phyloP scores from a whole-genome alignment of 2,797 vertebrate species.

The Sebastolobus altivelis region DNA sequence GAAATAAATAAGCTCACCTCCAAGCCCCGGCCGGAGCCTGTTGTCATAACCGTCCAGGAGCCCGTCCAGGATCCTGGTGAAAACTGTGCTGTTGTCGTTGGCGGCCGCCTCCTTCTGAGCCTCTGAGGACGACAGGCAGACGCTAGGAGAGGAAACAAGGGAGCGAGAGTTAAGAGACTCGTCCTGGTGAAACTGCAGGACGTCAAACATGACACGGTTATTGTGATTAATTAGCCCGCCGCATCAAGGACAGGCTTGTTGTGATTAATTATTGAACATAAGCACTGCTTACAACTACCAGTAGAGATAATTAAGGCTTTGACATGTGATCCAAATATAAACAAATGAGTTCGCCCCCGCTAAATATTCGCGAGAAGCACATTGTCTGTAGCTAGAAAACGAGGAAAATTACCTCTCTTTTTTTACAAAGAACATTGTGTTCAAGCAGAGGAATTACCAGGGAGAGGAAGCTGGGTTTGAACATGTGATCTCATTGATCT shows the following conservation, averaged over 20 bases:
- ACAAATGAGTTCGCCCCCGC: constrained; percentile 42
- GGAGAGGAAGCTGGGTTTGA: constrained; percentile 2
- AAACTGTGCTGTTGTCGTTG: constrained; percentile 92
- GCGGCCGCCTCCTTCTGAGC: constrained; percentile 62
- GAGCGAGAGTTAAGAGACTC: background rate
- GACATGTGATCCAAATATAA: constrained; percentile 55
- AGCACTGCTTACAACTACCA: constrained; percentile 50
- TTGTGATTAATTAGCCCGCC: constrained; percentile 54
- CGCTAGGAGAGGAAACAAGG: constrained; percentile 40
- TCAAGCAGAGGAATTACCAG: background rate
- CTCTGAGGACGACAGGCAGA: constrained; percentile 60
- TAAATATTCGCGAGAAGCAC: constrained; percentile 19
- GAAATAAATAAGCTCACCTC: constrained; percentile 82
- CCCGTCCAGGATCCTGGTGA: constrained; percentile 93
- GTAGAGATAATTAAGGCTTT: constrained; percentile 56
- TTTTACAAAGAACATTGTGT: constrained; percentile 11
- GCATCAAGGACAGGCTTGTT: constrained; percentile 43
- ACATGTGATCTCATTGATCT: constrained; percentile 39
- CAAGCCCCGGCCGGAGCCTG: constrained; percentile 91
- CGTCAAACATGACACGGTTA: constrained; percentile 33
- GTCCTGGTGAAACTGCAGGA: constrained; percentile 9
- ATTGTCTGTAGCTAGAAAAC: constrained; percentile 4
- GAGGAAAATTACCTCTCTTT: background rate
- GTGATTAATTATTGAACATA: constrained; percentile 66
- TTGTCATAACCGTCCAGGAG: constrained; percentile 94